Evolutionary conservation across 1,140 invertebrate genomes (phyloP), one percentile per base, ranked within the genome.

Genomic region (Nebria ingens): DNA sequence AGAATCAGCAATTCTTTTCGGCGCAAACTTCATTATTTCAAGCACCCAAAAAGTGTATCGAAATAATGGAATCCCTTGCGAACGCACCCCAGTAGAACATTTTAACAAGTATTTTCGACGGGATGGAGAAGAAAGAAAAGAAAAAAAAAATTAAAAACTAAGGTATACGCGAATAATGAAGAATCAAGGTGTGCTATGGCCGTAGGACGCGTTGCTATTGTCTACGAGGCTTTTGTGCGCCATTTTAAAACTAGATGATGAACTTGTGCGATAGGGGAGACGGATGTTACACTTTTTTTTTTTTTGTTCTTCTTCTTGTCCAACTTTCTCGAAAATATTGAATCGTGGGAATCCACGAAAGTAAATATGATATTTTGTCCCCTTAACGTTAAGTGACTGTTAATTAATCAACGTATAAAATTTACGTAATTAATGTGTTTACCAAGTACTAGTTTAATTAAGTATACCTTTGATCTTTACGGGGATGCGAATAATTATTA

Each of bases 111-210:
- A 34, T n/a, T n/a, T n/a, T n/a, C n/a, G n/a, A n/a, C n/a, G n/a
- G n/a, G n/a, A n/a, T n/a, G n/a, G n/a, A n/a, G n/a, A n/a, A n/a
- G n/a, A n/a, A n/a, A n/a, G n/a, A n/a, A n/a, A 6, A n/a, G n/a
- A 34, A 34, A n/a, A 34, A 34, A 34, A 34, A 34, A 34, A 34
- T 34, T 34, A 34, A 34, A 34, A 34, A 34, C 25, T 34, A n/a
- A 34, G 25, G 25, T 34, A 34, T 34, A 34, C 25, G n/a, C 6
- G 25, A 34, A 34, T 34, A 34, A 34, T 34, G 25, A 34, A 34
- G 6, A 9, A 34, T 34, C 6, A 34, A 34, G 25, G 25, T 34
- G 25, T 9, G 25, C 25, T 34, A n/a, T 34, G 25, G 6, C n/a
- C 25, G n/a, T n/a, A n/a, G 25, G 25, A 34, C 25, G 25, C 6